Conservation (phyloP, 2,797 vertebrate genomes). For the Anniella stebbinsi region DNA sequence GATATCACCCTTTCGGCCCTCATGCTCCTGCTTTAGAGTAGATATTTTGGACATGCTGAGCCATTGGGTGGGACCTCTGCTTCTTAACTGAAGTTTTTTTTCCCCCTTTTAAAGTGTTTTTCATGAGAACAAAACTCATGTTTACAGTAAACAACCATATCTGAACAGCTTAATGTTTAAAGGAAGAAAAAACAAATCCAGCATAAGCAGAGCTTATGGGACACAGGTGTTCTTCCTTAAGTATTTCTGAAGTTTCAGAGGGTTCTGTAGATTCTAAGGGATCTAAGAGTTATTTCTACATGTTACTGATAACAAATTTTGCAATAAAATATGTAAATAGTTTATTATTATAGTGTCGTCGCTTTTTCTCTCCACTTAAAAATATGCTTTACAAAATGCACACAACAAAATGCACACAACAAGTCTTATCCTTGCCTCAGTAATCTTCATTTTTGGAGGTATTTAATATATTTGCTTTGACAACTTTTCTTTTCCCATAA, state of each 20-base stretch:
- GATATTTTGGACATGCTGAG: slow-evolving; percentile 59
- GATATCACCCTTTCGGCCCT: not conserved
- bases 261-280: slow-evolving; percentile 33
- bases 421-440: not conserved
- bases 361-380: not conserved
- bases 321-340: slow-evolving; percentile 26
- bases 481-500: not conserved
- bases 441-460: not conserved
- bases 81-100: slow-evolving; percentile 46
- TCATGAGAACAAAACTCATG: slow-evolving; percentile 27
- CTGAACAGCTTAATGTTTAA: slow-evolving; percentile 41
- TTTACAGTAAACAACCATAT: slow-evolving; percentile 59
- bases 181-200: slow-evolving; percentile 46
- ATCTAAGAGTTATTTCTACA: slow-evolving; percentile 28
- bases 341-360: slow-evolving; percentile 5
- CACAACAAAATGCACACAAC: not conserved
- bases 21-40: slow-evolving; percentile 39
- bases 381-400: not conserved
- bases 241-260: slow-evolving; percentile 55
- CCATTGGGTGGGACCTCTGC: slow-evolving; percentile 36
- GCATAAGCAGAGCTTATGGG: slow-evolving; percentile 48
- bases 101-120: slow-evolving; percentile 47
- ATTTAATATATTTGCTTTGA: not conserved
- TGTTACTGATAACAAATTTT: slow-evolving; percentile 23
- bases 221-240: slow-evolving; percentile 50